Conservation (phyloP, 2,797 vertebrate genomes). For the Arnoldichthys spilopterus region DNA sequence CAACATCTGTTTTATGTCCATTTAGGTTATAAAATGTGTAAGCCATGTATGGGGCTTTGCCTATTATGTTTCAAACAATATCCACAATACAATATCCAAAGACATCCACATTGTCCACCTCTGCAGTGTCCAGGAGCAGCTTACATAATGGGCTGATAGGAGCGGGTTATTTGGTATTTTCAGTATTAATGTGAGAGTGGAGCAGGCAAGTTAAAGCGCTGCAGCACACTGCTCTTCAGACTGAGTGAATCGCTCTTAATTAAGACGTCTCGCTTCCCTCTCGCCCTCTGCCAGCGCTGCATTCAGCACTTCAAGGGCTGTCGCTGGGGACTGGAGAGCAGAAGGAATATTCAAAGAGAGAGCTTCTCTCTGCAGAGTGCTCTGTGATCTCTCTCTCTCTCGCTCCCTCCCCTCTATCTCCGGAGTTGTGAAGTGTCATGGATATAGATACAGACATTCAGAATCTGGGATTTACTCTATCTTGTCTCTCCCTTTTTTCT, state of each 20-base stretch:
- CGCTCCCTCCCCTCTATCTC: conserved; percentile 44
- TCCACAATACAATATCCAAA: too few species aligned
- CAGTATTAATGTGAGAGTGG: conserved; percentile 37
- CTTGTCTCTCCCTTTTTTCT: background rate
- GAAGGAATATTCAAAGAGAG: conserved; percentile 65
- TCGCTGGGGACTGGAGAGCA: conserved; percentile 60
- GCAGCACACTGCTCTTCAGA: conserved; percentile 27
- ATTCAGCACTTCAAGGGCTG: conserved; percentile 63
- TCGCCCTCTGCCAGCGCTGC: conserved; percentile 43
- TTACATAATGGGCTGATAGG: conserved; percentile 45
- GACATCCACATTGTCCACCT: conserved; percentile 35
- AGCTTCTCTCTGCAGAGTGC: conserved; percentile 50
- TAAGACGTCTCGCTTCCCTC: conserved; percentile 53
- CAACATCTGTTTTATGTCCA: background rate
- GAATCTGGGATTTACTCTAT: conserved; percentile 14
- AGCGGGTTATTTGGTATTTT: conserved; percentile 26
- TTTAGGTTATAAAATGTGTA: background rate
- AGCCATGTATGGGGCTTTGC: background rate
- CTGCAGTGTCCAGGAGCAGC: conserved; percentile 29
- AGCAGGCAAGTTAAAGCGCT: background rate
- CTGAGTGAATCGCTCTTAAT: conserved; percentile 53
- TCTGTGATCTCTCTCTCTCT: conserved; percentile 61
- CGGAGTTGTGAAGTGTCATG: conserved; percentile 37
- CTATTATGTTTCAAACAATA: background rate
- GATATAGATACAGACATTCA: conserved; percentile 39